Percentiles rank a stretch among this genome's conserved stretches.
Conservation (phyloP, 30 jellyfish, hydroid and myxozoan genomes). For the Sanderia malayensis region DNA sequence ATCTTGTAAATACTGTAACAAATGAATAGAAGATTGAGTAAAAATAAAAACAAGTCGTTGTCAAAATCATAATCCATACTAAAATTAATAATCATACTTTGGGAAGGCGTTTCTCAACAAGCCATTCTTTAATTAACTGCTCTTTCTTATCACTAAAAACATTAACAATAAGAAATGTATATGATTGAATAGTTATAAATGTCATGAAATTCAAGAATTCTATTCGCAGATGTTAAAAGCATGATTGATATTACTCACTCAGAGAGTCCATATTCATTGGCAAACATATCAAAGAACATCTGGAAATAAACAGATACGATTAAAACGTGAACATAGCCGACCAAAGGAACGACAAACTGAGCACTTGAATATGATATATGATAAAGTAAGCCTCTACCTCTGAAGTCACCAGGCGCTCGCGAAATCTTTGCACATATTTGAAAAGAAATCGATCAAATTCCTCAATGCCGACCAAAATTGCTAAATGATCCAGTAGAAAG, state of each 20-base stretch:
- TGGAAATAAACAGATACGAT: not conserved
- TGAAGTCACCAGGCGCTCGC: conserved; percentile 67
- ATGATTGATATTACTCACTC: no score
- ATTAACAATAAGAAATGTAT: no score
- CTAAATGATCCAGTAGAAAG: not conserved
- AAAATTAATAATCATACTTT: conserved; percentile 6
- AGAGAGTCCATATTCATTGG: conserved; percentile 15
- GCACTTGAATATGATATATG: not conserved
- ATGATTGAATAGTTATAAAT: no score
- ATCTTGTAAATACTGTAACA: conserved; percentile 19
- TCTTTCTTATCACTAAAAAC: conserved; percentile 15
- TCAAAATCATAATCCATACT: not conserved
- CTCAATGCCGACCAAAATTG: not conserved
- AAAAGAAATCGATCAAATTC: not conserved
- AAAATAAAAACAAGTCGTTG: no score
- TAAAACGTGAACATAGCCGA: no score
- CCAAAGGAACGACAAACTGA: no score
- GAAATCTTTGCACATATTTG: conserved; percentile 41
- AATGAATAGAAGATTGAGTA: no score
- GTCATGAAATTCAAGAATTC: no score
- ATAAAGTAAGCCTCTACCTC: conserved; percentile 44
- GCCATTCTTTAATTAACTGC: conserved; percentile 44
- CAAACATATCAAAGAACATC: conserved; percentile 56
- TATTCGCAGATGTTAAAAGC: no score
- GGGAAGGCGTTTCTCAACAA: conserved; percentile 25